Evolutionary conservation across 2,797 vertebrate genomes (phyloP), one percentile per base, ranked within the genome.

Genomic region (Enteromius paludinosus): DNA sequence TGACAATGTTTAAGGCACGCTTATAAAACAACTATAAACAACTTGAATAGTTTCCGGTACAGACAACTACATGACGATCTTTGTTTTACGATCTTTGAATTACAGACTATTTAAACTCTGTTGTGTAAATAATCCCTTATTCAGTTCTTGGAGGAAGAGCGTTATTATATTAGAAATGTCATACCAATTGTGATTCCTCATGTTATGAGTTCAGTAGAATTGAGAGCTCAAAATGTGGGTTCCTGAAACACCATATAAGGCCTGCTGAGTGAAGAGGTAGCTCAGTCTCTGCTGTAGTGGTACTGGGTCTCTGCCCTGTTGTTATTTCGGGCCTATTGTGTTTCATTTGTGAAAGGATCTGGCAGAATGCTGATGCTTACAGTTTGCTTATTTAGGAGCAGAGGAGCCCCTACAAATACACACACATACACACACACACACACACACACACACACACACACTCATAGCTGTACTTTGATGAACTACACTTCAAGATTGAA

Each of bases 291-390:
- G 85, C 54, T 78, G 87, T n/a, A 91, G 90, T 92, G 90, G 54
- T 81, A 49, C 33, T 15, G 83, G 90, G 88, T 91, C 90, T 71
- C 47, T 61, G 12, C 83, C 88, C 91, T 85, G 91, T 94, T 94
- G 93, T 94, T 90, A 87, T 1, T 80, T 18, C 23, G 14, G 35
- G 73, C 85, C 86, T 82, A 92, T 93, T 94, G 93, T 94, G 91
- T 89, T 89, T 91, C 91, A 87, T 87, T 87, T 84, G 80, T 65
- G 85, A 85, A 84, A 78, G 85, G 78, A 86, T 85, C 85, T 84
- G 85, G 72, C 87, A 89, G 92, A 95, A 93, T 94, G 93, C 94
- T 95, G 94, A 95, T 89, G 38, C 79, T 71, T 54, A 89, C 91
- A 68, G 84, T 94, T 91, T 86, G 80, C 87, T 84, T 85, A 74